Base-by-base conservation (phyloP, 1,140 invertebrate species). In the Drosophila bipectinata region DNA sequence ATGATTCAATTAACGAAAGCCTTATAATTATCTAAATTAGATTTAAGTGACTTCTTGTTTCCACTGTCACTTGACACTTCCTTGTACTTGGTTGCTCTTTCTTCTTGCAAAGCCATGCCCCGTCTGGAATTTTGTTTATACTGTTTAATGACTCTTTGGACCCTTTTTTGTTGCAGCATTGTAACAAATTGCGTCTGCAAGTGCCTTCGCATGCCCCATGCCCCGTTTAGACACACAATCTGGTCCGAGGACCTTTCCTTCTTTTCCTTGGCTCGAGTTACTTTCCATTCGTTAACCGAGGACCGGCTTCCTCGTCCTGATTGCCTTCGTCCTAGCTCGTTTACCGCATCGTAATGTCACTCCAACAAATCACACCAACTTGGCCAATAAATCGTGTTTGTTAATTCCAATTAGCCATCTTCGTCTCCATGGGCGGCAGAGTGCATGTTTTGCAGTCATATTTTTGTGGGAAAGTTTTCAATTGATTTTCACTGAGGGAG, bases 311-410 rank as follows among this genome's bases (percentile, higher is more conserved):
- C 51, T 32, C 6, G n/a, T 41, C 8, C 10, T 9, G 45, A 41
- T 41, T 41, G 26, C 30, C 24, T 26, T 12, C 41, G 56, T 26
- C 57, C 30, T 60, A 56, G 66, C 69, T 55, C 72, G 63, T 72
- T 84, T 84, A 79, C 80, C 80, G 80, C 80, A 84, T 84, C 76
- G 79, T 79, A 84, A 84, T 84, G 80, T 84, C 79, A 76, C 71
- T 82, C 81, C 79, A 75, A 84, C 80, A 84, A 84, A 84, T 84
- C 80, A 82, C 79, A 76, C 76, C 80, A 84, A 82, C 66, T 84
- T 82, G 51, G 26, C 47, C 80, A 67, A 84, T 82, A 82, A 84
- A 84, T 84, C 82, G 66, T 66, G 67, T 60, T 64, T 72, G 79
- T 82, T 84, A 84, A 84, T 82, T 79, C 79, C 80, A 84, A 84